Evolutionary conservation across 2,113 vertebrate genomes (phyloP).

Genomic region (Ptychochromis oligacanthus): DNA sequence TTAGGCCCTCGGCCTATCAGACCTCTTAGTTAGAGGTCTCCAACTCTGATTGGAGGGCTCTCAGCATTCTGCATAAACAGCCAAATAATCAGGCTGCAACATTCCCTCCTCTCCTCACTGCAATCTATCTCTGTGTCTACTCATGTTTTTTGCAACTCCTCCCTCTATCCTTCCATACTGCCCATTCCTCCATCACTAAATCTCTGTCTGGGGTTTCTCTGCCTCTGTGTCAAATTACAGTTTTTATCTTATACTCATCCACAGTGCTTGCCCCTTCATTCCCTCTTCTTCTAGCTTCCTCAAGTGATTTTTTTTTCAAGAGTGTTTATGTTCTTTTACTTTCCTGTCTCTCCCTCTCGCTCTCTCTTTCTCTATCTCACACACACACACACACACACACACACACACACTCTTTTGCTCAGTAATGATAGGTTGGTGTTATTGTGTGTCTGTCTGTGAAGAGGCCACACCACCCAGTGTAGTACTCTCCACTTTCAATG

Average conservation of each 20-base stretch:
- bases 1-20: conserved; percentile 63
- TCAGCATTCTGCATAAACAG: conserved; percentile 73
- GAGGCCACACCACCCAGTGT: conserved; percentile 64
- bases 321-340: conserved; percentile 47
- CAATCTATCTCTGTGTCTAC: conserved; percentile 42
- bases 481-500: conserved; percentile 72
- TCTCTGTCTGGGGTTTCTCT: conserved; percentile 54
- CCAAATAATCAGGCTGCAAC: conserved; percentile 72
- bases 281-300: conserved; percentile 39
- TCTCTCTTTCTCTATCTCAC: neutral
- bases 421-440: conserved; percentile 74
- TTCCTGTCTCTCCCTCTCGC: neutral
- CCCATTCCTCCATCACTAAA: conserved; percentile 36
- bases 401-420: conserved; percentile 7
- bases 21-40: conserved; percentile 66
- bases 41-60: conserved; percentile 77
- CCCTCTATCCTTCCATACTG: conserved; percentile 11
- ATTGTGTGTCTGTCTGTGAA: conserved; percentile 70
- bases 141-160: conserved; percentile 45
- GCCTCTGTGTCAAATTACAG: conserved; percentile 62
- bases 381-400: neutral
- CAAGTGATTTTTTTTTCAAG: conserved; percentile 61
- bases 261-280: conserved; percentile 14
- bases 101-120: conserved; percentile 32
- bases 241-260: conserved; percentile 61